A percentile compares a stretch with the other conserved stretches of the same genome.
Evolutionary conservation across 2,888 invertebrate species (phyloP).

Genomic region (Cephus rjabovi): DNA sequence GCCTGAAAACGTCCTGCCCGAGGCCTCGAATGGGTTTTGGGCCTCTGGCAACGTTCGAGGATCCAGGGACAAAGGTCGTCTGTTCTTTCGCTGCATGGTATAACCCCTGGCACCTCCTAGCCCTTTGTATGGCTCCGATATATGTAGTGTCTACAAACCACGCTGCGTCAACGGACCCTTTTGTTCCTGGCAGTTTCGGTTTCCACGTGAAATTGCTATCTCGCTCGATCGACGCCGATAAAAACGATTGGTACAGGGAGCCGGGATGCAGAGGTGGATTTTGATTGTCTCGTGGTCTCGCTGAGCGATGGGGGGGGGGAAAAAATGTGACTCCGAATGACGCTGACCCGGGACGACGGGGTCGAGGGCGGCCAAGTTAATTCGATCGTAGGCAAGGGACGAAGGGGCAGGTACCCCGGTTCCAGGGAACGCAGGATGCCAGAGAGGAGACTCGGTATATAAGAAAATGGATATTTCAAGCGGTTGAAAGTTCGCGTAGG

Average conservation of each 20-base stretch:
- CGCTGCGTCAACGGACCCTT: not conserved
- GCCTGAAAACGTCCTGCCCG: not conserved
- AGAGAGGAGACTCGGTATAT: slow-evolving; percentile 1
- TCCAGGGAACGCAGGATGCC: not conserved
- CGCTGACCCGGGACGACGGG: not conserved
- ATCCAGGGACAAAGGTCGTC: slow-evolving; percentile 50
- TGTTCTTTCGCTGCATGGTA: slow-evolving; percentile 51
- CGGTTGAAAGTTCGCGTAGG: slow-evolving; percentile 13
- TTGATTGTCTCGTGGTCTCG: not conserved
- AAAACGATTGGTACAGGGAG: not conserved
- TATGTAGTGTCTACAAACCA: not conserved
- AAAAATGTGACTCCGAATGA: not conserved
- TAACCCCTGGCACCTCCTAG: not conserved
- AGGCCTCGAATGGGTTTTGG: not conserved
- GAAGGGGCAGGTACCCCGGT: not conserved
- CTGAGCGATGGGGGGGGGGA: not conserved
- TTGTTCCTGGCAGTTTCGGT: not conserved
- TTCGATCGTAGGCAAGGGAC: not conserved
- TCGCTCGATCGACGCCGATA: not conserved
- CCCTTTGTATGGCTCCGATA: not conserved
- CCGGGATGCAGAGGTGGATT: not conserved
- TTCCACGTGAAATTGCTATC: not conserved
- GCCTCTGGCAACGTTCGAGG: not conserved
- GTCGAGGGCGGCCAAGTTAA: not conserved
- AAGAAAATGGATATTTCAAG: slow-evolving; percentile 25